Conservation (phyloP, 2,797 vertebrate genomes). For the Muscicapa comitata region DNA sequence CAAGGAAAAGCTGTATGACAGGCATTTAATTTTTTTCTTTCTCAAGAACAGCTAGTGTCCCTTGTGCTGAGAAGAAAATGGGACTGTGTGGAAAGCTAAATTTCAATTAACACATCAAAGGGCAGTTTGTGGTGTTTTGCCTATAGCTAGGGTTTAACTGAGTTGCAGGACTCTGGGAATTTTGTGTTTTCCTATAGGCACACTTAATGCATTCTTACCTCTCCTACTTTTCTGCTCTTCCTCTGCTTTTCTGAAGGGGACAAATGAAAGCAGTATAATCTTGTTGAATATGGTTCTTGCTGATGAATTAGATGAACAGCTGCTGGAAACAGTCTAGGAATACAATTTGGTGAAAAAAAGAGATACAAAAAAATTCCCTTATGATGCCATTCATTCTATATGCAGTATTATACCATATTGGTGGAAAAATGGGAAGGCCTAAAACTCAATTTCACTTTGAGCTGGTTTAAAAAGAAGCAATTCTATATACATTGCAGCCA, state of each 20-base stretch:
- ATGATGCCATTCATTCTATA: constrained; percentile 28
- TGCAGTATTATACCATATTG: constrained; percentile 12
- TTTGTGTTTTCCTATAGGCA: background rate
- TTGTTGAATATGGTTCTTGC: constrained; percentile 42
- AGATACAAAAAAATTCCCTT: constrained; percentile 26
- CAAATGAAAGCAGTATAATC: constrained; percentile 18
- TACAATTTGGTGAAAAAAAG: constrained; percentile 21
- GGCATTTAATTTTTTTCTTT: constrained; percentile 10
- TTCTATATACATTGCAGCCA: background rate
- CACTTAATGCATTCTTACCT: background rate
- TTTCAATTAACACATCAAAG: constrained; percentile 31
- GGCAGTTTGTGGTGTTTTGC: background rate
- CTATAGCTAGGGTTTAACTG: background rate
- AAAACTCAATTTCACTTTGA: constrained; percentile 21
- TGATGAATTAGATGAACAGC: constrained; percentile 52
- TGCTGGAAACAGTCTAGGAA: constrained; percentile 39
- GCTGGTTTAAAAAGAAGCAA: constrained; percentile 26
- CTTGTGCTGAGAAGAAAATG: constrained; percentile 15
- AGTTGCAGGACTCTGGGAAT: background rate
- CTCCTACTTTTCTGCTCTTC: background rate
- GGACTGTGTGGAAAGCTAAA: background rate
- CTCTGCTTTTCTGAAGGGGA: background rate
- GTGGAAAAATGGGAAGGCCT: background rate
- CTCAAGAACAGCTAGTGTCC: background rate
- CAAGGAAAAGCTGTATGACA: constrained; percentile 15